Percentiles rank a stretch among this genome's conserved stretches.
These are phyloP conservation scores for Tachysurus fulvidraco DNA, from an alignment of 2,113 vertebrate species.

Conservation along the genomic window DNA sequence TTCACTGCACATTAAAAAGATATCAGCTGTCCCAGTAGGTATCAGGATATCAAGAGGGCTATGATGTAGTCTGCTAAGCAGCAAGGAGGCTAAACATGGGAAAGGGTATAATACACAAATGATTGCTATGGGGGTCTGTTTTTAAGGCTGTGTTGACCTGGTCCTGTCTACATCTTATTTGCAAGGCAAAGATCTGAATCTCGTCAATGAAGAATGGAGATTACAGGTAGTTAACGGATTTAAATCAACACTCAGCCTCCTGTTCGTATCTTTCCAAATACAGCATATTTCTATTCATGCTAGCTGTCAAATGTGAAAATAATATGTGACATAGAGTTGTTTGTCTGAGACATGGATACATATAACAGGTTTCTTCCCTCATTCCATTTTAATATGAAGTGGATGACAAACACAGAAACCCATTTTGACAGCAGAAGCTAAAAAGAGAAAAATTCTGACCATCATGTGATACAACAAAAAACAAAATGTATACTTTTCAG, in stretches of 20 bases:
- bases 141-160: slow-evolving; percentile 35
- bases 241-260: slow-evolving; percentile 2
- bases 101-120: not conserved
- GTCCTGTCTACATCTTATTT: slow-evolving; percentile 10
- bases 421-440: slow-evolving; percentile 43
- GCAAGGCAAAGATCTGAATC: slow-evolving; percentile 18
- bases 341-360: slow-evolving; percentile 32
- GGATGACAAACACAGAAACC: slow-evolving; percentile 35
- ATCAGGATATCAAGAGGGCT: not conserved
- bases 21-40: not conserved
- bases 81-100: not conserved
- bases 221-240: slow-evolving; percentile 4
- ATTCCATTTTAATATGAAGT: slow-evolving; percentile 36
- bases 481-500: slow-evolving; percentile 15
- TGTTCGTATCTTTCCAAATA: not conserved
- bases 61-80: slow-evolving; percentile 8
- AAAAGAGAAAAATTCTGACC: slow-evolving; percentile 41
- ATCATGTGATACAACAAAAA: slow-evolving; percentile 42
- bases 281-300: slow-evolving; percentile 15
- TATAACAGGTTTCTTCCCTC: slow-evolving; percentile 8
- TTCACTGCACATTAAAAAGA: not conserved
- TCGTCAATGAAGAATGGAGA: slow-evolving; percentile 5
- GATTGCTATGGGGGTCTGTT: not conserved
- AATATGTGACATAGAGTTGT: slow-evolving; percentile 7
- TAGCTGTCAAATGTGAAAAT: slow-evolving; percentile 32